These are phyloP conservation scores for Drosophila pandora DNA, from an alignment of 1,140 invertebrate species.

Conservation along the genomic window DNA sequence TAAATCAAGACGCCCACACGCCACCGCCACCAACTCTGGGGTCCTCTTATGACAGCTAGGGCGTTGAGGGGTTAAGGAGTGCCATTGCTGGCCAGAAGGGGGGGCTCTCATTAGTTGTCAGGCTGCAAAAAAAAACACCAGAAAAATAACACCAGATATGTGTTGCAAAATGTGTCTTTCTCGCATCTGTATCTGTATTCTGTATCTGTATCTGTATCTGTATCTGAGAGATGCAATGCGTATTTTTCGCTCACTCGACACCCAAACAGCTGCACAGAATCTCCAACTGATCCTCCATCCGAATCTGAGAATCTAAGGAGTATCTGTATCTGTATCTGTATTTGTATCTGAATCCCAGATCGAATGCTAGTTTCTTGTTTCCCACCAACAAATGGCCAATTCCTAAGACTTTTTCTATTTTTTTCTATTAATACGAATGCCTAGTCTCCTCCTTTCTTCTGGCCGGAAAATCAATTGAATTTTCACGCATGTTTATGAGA, in stretches of 20 bases:
- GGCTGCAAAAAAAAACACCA: not conserved
- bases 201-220: constrained; percentile 34
- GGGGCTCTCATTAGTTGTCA: constrained; percentile 41
- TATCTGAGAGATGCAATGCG: constrained; percentile 42
- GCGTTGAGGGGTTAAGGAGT: constrained; percentile 45
- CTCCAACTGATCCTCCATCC: not conserved
- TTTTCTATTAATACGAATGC: constrained; percentile 63
- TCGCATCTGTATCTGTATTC: constrained; percentile 17
- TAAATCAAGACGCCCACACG: constrained; percentile 79
- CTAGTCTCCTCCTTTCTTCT: constrained; percentile 16
- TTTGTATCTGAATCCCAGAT: constrained; percentile 18
- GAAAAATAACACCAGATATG: too few species aligned
- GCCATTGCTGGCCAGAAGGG: not conserved
- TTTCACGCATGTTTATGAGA: constrained; percentile 76
- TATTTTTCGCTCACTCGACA: constrained; percentile 23
- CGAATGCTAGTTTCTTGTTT: constrained; percentile 29
- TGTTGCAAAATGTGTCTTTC: not conserved
- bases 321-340: constrained; percentile 3
- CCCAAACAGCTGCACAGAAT: constrained; percentile 33
- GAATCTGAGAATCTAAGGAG: constrained; percentile 1
- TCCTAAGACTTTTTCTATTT: not conserved
- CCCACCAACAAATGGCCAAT: constrained; percentile 64
- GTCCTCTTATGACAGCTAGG: constrained; percentile 40
- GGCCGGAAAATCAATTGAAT: constrained; percentile 74
- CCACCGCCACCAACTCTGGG: constrained; percentile 5